phyloP scores from a whole-genome alignment of 2,888 invertebrate genomes.

The Drosophila monieri region DNA sequence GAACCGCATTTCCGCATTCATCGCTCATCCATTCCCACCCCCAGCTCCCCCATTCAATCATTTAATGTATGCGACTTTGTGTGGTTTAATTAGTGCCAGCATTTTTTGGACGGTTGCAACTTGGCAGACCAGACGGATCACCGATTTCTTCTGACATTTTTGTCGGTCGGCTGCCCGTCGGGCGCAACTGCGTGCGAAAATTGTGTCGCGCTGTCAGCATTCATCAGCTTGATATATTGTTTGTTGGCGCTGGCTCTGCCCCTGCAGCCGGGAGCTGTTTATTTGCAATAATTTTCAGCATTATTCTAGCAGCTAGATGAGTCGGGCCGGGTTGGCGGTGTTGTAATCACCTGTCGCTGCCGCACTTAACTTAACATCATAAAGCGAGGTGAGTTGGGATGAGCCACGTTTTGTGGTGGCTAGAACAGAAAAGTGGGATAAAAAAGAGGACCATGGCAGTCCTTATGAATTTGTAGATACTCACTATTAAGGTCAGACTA shows the following conservation, averaged over 20 bases:
- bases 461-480: not conserved
- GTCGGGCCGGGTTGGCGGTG: slow-evolving; percentile 27
- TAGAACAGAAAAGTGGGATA: not conserved
- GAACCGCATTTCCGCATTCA: slow-evolving; percentile 24
- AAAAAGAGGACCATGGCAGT: not conserved
- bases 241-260: slow-evolving; percentile 19
- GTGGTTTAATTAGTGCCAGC: slow-evolving; percentile 57
- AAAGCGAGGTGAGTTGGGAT: slow-evolving; percentile 16
- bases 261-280: slow-evolving; percentile 32
- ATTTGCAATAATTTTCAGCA: slow-evolving; percentile 42
- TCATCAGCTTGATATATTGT: slow-evolving; percentile 58
- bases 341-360: slow-evolving; percentile 39
- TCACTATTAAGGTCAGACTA: not conserved
- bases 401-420: slow-evolving; percentile 15
- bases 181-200: slow-evolving; percentile 59
- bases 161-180: slow-evolving; percentile 54
- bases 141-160: slow-evolving; percentile 56
- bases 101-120: slow-evolving; percentile 42
- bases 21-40: slow-evolving; percentile 21
- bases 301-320: slow-evolving; percentile 33
- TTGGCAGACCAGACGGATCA: slow-evolving; percentile 46
- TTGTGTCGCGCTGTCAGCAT: slow-evolving; percentile 47
- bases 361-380: slow-evolving; percentile 39
- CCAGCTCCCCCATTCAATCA: slow-evolving; percentile 7
- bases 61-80: slow-evolving; percentile 34